Conservation (phyloP, 2,888 invertebrate genomes). For the Chloromyia formosa region DNA sequence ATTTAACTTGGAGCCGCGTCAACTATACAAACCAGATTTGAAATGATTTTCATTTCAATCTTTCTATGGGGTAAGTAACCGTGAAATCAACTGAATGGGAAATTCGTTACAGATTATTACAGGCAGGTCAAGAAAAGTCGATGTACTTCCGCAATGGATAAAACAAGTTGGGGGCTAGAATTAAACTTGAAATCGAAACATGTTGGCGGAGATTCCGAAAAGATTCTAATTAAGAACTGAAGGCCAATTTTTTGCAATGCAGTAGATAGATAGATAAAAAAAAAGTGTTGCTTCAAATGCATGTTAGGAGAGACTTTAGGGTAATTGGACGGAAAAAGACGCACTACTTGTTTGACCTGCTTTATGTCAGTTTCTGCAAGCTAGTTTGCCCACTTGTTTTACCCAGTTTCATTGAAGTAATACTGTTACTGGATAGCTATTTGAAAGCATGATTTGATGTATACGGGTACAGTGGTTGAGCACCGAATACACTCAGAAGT, state of each 20-base stretch:
- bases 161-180: no score
- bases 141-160: no score
- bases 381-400: not conserved
- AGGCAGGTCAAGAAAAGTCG: not conserved
- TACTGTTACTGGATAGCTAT: conserved; percentile 2
- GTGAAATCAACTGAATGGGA: not conserved
- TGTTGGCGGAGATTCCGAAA: no score
- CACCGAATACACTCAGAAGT: no score
- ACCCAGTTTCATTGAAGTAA: conserved; percentile 7
- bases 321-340: conserved; percentile 14
- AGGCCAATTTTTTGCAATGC: no score
- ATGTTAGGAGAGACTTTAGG: not conserved
- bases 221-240: no score
- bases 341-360: not conserved
- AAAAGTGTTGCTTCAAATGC: no score
- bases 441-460: not conserved
- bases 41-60: conserved; percentile 13
- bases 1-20: not conserved
- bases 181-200: no score
- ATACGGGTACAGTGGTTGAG: no score
- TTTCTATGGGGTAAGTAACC: not conserved
- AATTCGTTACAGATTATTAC: conserved; percentile 2
- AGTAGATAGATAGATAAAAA: no score
- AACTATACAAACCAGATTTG: not conserved
- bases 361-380: not conserved